A percentile compares a stretch with the other conserved stretches of the same genome.
phyloP scores from a whole-genome alignment of 2,113 vertebrate species.

The Apteryx owenii region DNA sequence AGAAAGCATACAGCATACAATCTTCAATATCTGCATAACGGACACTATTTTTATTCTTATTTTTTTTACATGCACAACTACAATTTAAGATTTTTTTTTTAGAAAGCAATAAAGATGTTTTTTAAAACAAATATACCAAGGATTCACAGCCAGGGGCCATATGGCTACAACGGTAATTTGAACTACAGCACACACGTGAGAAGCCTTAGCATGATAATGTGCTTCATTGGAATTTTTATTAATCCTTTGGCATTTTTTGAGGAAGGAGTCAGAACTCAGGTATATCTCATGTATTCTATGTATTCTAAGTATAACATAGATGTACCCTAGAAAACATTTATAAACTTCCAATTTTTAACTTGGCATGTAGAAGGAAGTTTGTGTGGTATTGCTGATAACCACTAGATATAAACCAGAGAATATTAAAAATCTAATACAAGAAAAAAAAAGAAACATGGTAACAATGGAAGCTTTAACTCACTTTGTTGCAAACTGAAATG shows the following conservation, averaged over 20 bases:
- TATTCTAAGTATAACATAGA: not conserved
- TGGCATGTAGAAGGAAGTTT: not conserved
- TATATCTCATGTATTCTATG: not conserved
- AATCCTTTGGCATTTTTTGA: not conserved
- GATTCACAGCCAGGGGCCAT: too few relatives aligned
- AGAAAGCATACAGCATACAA: not conserved
- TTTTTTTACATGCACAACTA: not conserved
- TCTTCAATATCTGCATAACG: not conserved
- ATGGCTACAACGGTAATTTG: constrained; percentile 1
- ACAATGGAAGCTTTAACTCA: not conserved
- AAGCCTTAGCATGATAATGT: not conserved
- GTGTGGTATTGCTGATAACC: not conserved
- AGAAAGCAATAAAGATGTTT: not conserved
- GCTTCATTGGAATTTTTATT: not conserved
- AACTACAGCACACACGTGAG: not conserved
- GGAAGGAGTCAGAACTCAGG: not conserved
- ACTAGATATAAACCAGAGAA: not conserved
- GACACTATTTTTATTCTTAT: not conserved
- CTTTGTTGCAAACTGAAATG: not conserved
- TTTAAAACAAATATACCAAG: too few relatives aligned
- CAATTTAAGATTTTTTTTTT: not conserved
- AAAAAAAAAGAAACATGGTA: not conserved
- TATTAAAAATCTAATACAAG: not conserved
- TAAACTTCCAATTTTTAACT: not conserved
- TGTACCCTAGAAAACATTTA: not conserved